These are phyloP conservation scores for Fregata magnificens DNA, from an alignment of 2,113 vertebrate genomes.

Conservation along the genomic window DNA sequence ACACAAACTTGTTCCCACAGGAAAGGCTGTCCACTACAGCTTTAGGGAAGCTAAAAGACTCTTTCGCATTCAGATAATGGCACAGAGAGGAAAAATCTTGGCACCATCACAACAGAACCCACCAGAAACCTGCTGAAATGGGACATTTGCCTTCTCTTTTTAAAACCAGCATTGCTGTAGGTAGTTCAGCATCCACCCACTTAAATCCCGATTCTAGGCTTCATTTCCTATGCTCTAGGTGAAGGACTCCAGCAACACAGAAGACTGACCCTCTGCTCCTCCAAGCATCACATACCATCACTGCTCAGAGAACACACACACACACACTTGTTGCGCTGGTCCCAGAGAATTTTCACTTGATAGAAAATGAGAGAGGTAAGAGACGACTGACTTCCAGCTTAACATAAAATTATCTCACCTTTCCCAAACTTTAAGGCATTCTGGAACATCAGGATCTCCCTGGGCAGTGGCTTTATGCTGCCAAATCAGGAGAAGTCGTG, in stretches of 20 bases:
- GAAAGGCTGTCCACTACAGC: neutral
- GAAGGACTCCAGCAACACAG: neutral
- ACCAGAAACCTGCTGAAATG: neutral
- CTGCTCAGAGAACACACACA: neutral
- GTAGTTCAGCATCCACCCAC: neutral
- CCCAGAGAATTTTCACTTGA: neutral
- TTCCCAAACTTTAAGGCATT: slow-evolving; percentile 98
- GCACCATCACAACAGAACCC: neutral
- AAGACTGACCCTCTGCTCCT: neutral
- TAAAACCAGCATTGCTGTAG: neutral
- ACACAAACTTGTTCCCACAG: neutral
- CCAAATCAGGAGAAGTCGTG: slow-evolving; percentile 93
- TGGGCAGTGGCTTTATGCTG: slow-evolving; percentile 91
- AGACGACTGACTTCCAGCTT: neutral
- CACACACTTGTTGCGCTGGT: rapidly evolving
- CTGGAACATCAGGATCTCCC: slow-evolving; percentile 92
- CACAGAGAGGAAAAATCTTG: neutral
- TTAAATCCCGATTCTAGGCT: neutral
- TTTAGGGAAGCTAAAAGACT: neutral
- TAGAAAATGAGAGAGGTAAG: neutral
- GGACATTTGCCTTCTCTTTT: neutral
- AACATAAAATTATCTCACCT: slow-evolving; percentile 75
- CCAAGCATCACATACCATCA: neutral
- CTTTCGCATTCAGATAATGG: neutral
- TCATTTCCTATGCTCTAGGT: neutral